phyloP scores from a whole-genome alignment of 2,113 vertebrate genomes.

The Penelope pileata region DNA sequence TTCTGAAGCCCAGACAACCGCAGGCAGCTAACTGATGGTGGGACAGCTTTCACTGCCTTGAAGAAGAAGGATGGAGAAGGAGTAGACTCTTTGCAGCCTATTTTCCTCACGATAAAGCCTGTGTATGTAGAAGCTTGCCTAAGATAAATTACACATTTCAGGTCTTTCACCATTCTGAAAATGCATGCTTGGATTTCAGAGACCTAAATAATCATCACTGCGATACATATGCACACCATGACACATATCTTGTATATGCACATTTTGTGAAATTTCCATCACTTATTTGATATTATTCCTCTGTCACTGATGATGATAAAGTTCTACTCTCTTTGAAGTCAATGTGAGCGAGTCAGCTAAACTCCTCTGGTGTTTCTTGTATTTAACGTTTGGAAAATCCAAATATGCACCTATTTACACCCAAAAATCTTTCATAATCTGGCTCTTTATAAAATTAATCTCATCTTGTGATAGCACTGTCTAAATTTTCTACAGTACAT shows the following conservation, averaged over 20 bases:
- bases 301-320: background rate
- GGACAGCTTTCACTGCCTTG: background rate
- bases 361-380: background rate
- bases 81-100: background rate
- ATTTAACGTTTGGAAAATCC: background rate
- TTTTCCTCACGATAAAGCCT: background rate
- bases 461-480: background rate
- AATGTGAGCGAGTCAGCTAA: background rate
- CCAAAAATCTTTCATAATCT: background rate
- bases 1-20: background rate
- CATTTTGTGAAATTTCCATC: background rate
- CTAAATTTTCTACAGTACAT: background rate
- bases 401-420: background rate
- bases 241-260: accelerated
- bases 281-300: background rate
- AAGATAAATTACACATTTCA: background rate
- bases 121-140: background rate
- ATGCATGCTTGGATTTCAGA: background rate
- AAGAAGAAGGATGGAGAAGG: background rate
- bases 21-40: background rate
- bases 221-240: background rate
- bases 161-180: background rate
- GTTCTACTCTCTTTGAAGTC: background rate
- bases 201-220: background rate
- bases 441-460: background rate